A percentile compares a stretch with the other conserved stretches of the same genome.
phyloP scores from a whole-genome alignment of 2,888 invertebrate genomes.

The Mythimna loreyi region DNA sequence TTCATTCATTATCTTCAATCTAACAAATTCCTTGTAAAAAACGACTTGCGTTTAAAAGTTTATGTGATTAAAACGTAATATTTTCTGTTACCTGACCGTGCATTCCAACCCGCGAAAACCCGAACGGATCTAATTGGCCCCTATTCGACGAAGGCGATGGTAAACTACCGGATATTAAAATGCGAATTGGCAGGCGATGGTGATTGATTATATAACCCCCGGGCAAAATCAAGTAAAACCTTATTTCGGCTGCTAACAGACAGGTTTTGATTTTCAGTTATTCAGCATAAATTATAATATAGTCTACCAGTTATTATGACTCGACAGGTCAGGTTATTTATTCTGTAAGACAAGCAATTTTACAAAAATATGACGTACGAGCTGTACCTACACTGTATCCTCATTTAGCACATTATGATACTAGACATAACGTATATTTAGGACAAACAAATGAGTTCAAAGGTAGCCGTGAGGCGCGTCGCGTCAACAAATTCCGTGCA shows the following conservation, averaged over 20 bases:
- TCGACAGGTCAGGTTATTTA: conserved; percentile 9
- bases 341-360: conserved; percentile 28
- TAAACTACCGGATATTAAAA: conserved; percentile 44
- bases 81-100: conserved; percentile 3
- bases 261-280: conserved; percentile 32
- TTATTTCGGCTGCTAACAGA: conserved; percentile 20
- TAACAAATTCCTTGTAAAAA: conserved; percentile 16
- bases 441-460: conserved; percentile 34
- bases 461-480: conserved; percentile 21
- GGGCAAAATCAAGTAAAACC: conserved; percentile 8
- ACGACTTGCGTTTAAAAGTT: conserved; percentile 2
- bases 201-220: conserved; percentile 19
- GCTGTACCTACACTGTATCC: conserved; percentile 25
- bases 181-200: conserved; percentile 21
- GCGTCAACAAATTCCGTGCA: conserved; percentile 33
- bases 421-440: conserved; percentile 20
- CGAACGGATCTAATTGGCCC: conserved; percentile 32
- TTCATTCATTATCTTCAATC: conserved; percentile 26
- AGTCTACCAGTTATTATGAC: conserved; percentile 25
- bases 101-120: conserved; percentile 2
- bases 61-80: background rate
- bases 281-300: conserved; percentile 29
- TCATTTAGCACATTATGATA: conserved; percentile 24
- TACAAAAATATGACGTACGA: conserved; percentile 24
- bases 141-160: background rate